Percentiles rank a stretch among this genome's conserved stretches.
phyloP scores from a whole-genome alignment of 2,888 invertebrate genomes.

The Gibbula magus region DNA sequence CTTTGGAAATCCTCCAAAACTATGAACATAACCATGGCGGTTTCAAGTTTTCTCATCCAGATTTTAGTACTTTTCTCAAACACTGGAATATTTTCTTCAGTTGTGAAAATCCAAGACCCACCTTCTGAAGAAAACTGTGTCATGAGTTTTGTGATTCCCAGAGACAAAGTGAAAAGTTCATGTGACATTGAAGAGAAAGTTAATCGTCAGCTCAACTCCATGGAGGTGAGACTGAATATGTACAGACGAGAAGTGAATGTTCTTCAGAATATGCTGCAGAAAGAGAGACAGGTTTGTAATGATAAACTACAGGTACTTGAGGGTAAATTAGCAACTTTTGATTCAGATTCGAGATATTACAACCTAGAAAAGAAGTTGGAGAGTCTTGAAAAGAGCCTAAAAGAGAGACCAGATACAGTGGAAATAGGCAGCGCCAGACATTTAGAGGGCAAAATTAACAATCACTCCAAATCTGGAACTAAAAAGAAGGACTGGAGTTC shows the following conservation, averaged over 20 bases:
- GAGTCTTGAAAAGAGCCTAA: neutral
- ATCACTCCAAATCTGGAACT: neutral
- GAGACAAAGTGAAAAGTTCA: constrained; percentile 59
- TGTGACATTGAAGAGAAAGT: constrained; percentile 51
- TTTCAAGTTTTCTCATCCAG: neutral
- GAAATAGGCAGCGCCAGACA: neutral
- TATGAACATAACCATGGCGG: neutral
- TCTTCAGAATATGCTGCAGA: constrained; percentile 38
- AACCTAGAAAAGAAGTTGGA: constrained; percentile 22
- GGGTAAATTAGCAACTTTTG: constrained; percentile 9
- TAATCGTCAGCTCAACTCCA: constrained; percentile 30
- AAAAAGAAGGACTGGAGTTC: neutral
- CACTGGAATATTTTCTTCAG: neutral
- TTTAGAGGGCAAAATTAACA: neutral
- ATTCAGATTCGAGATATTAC: constrained; percentile 1
- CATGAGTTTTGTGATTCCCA: constrained; percentile 59
- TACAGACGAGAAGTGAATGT: constrained; percentile 43
- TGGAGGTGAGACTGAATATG: constrained; percentile 42
- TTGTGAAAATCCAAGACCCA: neutral
- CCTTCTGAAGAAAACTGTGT: constrained; percentile 52
- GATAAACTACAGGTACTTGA: constrained; percentile 29
- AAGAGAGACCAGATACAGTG: neutral
- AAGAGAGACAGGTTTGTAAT: constrained; percentile 35
- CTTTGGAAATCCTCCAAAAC: neutral
- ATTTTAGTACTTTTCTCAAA: neutral